These are phyloP conservation scores for Nothocercus nigrocapillus DNA, from an alignment of 2,113 vertebrate species.

Conservation along the genomic window DNA sequence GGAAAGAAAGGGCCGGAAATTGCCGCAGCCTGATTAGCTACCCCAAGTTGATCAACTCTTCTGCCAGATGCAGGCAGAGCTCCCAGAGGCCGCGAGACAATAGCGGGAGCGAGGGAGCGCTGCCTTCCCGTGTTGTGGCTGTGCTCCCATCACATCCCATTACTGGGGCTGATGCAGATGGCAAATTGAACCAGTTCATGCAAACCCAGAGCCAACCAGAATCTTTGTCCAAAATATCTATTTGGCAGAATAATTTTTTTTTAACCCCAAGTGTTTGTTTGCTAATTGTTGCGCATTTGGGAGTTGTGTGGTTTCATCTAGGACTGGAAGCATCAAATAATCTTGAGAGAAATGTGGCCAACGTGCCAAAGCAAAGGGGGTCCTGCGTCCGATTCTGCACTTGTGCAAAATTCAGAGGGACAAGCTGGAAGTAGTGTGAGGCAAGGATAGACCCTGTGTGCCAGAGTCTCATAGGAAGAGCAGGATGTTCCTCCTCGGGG, in stretches of 20 bases:
- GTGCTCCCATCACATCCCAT: slow-evolving; percentile 40
- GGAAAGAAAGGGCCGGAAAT: slow-evolving; percentile 77
- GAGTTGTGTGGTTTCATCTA: neutral
- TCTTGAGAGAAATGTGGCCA: neutral
- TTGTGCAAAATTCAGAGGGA: neutral
- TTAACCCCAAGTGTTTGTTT: neutral
- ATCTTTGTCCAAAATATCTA: neutral
- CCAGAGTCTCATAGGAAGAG: neutral
- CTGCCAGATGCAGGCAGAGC: slow-evolving; percentile 66
- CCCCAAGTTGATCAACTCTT: slow-evolving; percentile 73
- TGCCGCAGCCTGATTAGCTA: slow-evolving; percentile 73
- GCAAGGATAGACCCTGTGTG: neutral
- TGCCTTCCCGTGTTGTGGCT: neutral
- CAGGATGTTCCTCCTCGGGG: neutral
- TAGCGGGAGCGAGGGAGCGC: neutral
- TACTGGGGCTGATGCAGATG: slow-evolving; percentile 16
- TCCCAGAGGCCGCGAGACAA: slow-evolving; percentile 46
- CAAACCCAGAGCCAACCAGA: neutral
- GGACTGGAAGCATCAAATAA: neutral
- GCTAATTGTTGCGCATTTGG: neutral
- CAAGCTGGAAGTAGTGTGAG: neutral
- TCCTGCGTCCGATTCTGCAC: neutral
- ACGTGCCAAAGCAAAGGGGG: neutral
- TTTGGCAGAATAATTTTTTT: neutral
- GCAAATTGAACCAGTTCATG: neutral